Percentiles rank a stretch among this genome's conserved stretches.
These are phyloP conservation scores for Drosophila prostipennis DNA, from an alignment of 2,888 invertebrate genomes.

Conservation along the genomic window DNA sequence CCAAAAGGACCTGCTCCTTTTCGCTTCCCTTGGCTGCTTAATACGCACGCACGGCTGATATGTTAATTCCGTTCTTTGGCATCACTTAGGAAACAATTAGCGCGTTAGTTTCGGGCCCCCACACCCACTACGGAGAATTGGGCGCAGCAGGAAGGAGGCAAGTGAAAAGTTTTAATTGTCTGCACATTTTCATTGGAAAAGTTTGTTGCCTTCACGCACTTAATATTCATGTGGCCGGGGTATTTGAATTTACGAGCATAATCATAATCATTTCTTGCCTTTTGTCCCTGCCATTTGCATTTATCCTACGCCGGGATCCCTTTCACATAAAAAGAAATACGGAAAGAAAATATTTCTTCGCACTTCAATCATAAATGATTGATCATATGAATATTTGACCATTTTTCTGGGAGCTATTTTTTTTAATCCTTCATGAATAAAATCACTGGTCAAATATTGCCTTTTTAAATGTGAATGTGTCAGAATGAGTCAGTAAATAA, in stretches of 20 bases:
- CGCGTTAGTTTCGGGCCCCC: constrained; percentile 46
- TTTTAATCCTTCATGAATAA: not conserved
- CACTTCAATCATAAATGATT: not conserved
- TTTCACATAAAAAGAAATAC: constrained; percentile 30
- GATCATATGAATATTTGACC: not conserved
- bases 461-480: not conserved
- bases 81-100: constrained; percentile 73
- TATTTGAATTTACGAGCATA: constrained; percentile 56
- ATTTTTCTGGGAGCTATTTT: not conserved
- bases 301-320: constrained; percentile 24
- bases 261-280: constrained; percentile 61
- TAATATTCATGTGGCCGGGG: constrained; percentile 60
- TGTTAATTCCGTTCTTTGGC: constrained; percentile 69
- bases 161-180: constrained; percentile 77
- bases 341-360: not conserved
- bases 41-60: constrained; percentile 64
- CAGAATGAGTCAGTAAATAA: constrained; percentile 1
- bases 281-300: constrained; percentile 55
- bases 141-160: constrained; percentile 50
- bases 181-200: constrained; percentile 73
- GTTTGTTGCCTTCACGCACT: constrained; percentile 50
- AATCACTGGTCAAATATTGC: not conserved
- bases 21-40: constrained; percentile 24
- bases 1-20: constrained; percentile 19
- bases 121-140: not conserved